Evolutionary conservation across 2,888 invertebrate species (phyloP).

Genomic region (Ellobium chinense): DNA sequence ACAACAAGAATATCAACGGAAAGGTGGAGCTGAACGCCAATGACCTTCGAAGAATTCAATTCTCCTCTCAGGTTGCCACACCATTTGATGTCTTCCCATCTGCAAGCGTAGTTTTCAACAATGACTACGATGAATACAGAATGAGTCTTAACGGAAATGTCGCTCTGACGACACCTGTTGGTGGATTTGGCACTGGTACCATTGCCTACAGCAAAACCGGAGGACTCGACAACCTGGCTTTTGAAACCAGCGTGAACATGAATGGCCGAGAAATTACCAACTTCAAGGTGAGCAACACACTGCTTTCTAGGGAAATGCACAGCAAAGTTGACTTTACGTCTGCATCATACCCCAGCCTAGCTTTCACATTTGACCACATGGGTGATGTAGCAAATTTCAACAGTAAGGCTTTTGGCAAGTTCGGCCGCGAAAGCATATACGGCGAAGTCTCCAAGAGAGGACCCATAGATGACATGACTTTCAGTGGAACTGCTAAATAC

Average conservation of each 20-base stretch:
- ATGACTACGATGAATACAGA: neutral
- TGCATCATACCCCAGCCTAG: neutral
- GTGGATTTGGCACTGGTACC: neutral
- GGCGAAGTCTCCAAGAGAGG: slow-evolving; percentile 7
- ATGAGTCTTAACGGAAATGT: slow-evolving; percentile 9
- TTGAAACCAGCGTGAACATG: neutral
- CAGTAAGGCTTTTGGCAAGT: slow-evolving; percentile 17
- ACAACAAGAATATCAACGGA: slow-evolving; percentile 32
- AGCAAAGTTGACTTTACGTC: neutral
- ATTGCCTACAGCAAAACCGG: slow-evolving; percentile 26
- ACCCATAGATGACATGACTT: neutral
- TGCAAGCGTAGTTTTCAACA: neutral
- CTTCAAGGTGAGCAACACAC: neutral
- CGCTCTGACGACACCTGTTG: neutral
- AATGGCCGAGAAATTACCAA: neutral
- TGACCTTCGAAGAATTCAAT: neutral
- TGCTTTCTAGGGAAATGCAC: neutral
- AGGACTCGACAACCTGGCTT: neutral
- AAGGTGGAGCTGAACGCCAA: slow-evolving; percentile 27
- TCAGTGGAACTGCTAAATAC: slow-evolving; percentile 18
- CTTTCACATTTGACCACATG: slow-evolving; percentile 10
- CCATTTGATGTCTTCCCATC: slow-evolving; percentile 2
- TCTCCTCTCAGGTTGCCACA: slow-evolving; percentile 20
- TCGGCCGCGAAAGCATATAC: slow-evolving; percentile 11
- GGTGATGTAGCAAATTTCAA: slow-evolving; percentile 25